Conservation (phyloP, 1,140 invertebrate species). For the Bilobella aurantiaca region DNA sequence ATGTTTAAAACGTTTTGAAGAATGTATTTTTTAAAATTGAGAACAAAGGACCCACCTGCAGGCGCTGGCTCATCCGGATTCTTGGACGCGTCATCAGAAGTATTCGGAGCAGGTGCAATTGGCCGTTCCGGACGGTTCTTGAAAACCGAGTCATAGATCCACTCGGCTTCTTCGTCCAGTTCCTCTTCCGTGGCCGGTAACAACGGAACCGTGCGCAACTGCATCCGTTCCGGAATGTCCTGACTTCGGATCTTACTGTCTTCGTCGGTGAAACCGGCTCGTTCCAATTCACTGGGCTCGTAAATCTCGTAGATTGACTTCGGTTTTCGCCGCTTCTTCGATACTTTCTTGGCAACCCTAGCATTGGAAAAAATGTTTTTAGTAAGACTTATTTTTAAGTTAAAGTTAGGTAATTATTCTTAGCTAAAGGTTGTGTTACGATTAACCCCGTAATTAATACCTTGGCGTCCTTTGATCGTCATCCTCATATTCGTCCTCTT, state of each 20-base stretch:
- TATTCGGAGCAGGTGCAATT: too few relatives aligned
- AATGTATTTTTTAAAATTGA: neutral
- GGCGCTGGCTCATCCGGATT: neutral
- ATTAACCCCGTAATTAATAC: too few relatives aligned
- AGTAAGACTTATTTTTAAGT: conserved; percentile 18
- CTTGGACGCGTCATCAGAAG: too few relatives aligned
- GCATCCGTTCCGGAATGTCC: conserved; percentile 84
- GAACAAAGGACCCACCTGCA: neutral
- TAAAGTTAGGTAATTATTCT: conserved; percentile 21
- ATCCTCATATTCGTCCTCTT: conserved; percentile 41
- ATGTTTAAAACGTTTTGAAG: neutral
- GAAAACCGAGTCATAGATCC: conserved; percentile 95
- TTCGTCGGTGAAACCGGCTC: conserved; percentile 86
- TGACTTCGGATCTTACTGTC: conserved; percentile 85
- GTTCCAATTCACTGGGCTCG: conserved; percentile 92
- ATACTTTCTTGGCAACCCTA: conserved; percentile 47
- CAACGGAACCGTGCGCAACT: conserved; percentile 71
- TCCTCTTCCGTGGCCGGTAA: conserved; percentile 74
- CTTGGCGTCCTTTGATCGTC: conserved; percentile 24
- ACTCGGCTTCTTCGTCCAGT: conserved; percentile 86
- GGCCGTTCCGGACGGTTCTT: conserved; percentile 38
- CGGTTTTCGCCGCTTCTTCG: conserved; percentile 63
- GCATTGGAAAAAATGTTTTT: neutral
- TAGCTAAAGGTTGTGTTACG: conserved; percentile 11
- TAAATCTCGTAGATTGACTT: conserved; percentile 93